A percentile compares a stretch with the other conserved stretches of the same genome.
Conservation (phyloP, 2,113 vertebrate species). For the Daboia siamensis region DNA sequence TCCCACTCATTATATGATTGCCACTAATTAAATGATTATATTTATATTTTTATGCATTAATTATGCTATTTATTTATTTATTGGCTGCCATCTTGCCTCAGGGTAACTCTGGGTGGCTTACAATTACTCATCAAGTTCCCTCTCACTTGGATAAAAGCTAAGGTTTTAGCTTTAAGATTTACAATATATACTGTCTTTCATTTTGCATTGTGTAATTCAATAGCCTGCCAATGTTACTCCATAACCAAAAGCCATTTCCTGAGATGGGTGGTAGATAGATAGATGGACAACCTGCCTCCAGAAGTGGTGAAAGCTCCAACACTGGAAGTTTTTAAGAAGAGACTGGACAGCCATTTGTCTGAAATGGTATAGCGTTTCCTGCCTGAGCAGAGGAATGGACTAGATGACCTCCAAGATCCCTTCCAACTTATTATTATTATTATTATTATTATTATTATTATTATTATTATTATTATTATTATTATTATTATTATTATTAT, state of each 20-base stretch:
- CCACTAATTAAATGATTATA: neutral
- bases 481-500: too few relatives aligned
- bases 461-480: too few relatives aligned
- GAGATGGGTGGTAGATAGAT: neutral
- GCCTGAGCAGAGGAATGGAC: too few relatives aligned
- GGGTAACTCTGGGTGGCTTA: neutral
- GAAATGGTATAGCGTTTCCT: too few relatives aligned
- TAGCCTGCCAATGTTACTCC: neutral
- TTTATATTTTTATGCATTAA: too few relatives aligned
- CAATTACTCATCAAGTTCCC: neutral
- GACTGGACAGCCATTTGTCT: too few relatives aligned
- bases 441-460: too few relatives aligned
- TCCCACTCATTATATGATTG: neutral
- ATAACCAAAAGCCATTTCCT: neutral
- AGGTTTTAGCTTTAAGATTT: neutral
- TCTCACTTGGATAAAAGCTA: neutral
- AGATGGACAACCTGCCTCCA: too few relatives aligned
- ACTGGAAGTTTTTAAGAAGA: too few relatives aligned
- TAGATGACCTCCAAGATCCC: too few relatives aligned
- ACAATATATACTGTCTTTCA: neutral
- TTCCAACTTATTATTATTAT: too few relatives aligned
- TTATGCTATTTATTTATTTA: neutral
- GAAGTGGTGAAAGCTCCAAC: too few relatives aligned
- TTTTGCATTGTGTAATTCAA: neutral
- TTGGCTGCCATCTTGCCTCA: neutral